These are phyloP conservation scores for Latheticus oryzae DNA, from an alignment of 2,888 invertebrate genomes.

Conservation along the genomic window DNA sequence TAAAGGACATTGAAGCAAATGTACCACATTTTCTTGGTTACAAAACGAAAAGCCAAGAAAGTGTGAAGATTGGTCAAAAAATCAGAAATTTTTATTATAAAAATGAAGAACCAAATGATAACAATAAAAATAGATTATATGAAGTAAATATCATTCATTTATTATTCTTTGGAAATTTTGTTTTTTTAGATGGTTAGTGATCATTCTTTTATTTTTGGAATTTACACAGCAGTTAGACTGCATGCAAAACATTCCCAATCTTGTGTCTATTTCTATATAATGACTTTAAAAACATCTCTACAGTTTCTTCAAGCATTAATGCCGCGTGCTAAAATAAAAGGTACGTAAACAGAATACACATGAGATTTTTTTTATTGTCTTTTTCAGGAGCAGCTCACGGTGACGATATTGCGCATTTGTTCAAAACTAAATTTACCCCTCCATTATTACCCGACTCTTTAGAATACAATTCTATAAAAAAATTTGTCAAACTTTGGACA, in stretches of 20 bases:
- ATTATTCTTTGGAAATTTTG: constrained; percentile 49
- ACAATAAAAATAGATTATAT: constrained; percentile 7
- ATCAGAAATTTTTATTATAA: constrained; percentile 61
- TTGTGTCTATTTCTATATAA: constrained; percentile 57
- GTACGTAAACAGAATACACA: not conserved
- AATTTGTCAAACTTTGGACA: constrained; percentile 54
- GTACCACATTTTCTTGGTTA: constrained; percentile 52
- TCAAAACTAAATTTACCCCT: constrained; percentile 46
- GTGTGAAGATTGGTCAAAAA: constrained; percentile 45
- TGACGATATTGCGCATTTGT: constrained; percentile 53
- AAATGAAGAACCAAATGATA: constrained; percentile 44
- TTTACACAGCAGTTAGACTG: constrained; percentile 48
- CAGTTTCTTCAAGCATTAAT: constrained; percentile 34
- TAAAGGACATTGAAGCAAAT: constrained; percentile 46
- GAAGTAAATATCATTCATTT: constrained; percentile 51
- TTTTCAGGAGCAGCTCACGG: constrained; percentile 51
- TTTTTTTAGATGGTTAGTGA: constrained; percentile 54
- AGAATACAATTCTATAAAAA: constrained; percentile 45
- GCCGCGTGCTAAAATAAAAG: not conserved
- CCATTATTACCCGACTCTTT: constrained; percentile 38
- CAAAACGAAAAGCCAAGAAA: constrained; percentile 48
- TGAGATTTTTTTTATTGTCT: not conserved
- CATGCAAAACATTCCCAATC: constrained; percentile 49
- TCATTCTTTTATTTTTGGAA: constrained; percentile 50
- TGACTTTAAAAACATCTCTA: constrained; percentile 51